Base-by-base conservation (phyloP, 2,888 invertebrate genomes). In the Meteorus colon region DNA sequence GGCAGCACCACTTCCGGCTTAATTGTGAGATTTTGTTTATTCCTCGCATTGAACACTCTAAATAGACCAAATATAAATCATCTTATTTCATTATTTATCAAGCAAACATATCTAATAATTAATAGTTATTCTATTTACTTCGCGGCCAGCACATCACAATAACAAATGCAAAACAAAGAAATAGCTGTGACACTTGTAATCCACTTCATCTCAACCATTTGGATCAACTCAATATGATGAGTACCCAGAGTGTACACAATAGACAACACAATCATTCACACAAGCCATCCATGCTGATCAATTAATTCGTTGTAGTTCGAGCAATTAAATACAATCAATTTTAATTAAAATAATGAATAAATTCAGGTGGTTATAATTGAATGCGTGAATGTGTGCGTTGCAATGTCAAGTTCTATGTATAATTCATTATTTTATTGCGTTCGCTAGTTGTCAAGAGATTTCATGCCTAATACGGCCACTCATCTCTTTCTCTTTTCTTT, bases 1-100 rank as follows among this genome's bases (percentile, higher is more conserved):
- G 95, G 95, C 81, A 94, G 89, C 79, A 94, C 93, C 76, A 94
- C 93, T 83, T 94, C 91, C 16, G 94, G 93, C 86, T 93, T 93
- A 79, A 93, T 88, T 76, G 93, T 93, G 67, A 85, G 82, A 77
- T 87, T 88, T 67, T 83, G 83, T 76, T 84, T 80, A 65, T 81
- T 79, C 16, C 81, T 82, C 62, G 62, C 72, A 73, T 80, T 74
- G 74, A 80, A 82, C 6, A 82, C 79, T 70, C 84, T 87, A 78
- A 55, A n/a, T 19, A 19, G 41, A 41, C n/a, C 24, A 55, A 55
- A 55, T 24, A 19, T n/a, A 55, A 55, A 19, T 48, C 14, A 48
- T 48, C 2, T n/a, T 14, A 45, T 48, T 48, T n/a, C 10, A 16
- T 16, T 16, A 48, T 48, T 1, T 12, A 41, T 8, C 12, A 41